A percentile compares a stretch with the other conserved stretches of the same genome.
phyloP scores from a whole-genome alignment of 2,888 invertebrate species.

The Cheilosia variabilis region DNA sequence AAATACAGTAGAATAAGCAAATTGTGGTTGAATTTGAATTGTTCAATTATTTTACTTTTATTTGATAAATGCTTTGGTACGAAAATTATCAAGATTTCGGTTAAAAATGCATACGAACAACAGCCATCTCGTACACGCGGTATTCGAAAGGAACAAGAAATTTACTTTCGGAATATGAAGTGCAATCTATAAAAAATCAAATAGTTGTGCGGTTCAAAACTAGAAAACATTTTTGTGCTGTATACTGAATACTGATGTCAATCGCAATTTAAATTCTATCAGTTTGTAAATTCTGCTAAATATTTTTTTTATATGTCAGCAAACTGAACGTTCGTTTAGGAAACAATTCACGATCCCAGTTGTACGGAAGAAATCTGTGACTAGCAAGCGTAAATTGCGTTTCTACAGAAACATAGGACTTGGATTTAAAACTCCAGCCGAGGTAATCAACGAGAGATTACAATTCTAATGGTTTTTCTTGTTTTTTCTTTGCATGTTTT shows the following conservation, averaged over 20 bases:
- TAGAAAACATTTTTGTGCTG: background rate
- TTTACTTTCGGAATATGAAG: background rate
- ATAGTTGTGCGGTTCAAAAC: too few relatives aligned
- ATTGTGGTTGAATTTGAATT: slow-evolving; percentile 6
- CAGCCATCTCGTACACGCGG: slow-evolving; percentile 37
- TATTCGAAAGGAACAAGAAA: slow-evolving; percentile 8
- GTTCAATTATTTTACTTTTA: background rate
- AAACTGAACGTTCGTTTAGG: slow-evolving; percentile 98
- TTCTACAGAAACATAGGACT: slow-evolving; percentile 95
- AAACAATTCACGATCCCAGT: slow-evolving; percentile 98
- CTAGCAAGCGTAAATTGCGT: slow-evolving; percentile 90
- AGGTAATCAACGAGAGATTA: slow-evolving; percentile 87
- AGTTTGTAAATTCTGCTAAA: background rate
- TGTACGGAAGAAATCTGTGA: slow-evolving; percentile 94
- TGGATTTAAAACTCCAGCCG: slow-evolving; percentile 97
- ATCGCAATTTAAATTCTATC: background rate
- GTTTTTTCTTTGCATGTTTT: slow-evolving; percentile 79
- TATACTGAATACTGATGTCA: background rate
- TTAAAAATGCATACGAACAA: background rate
- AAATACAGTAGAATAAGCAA: slow-evolving; percentile 12
- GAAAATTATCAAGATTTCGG: background rate
- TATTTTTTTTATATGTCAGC: slow-evolving; percentile 83
- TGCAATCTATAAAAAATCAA: background rate
- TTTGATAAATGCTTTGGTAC: background rate
- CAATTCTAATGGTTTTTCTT: slow-evolving; percentile 77